A percentile compares a stretch with the other conserved stretches of the same genome.
These are phyloP conservation scores for Manis crassicaudata DNA, from an alignment of 2,797 vertebrate genomes.

Conservation along the genomic window DNA sequence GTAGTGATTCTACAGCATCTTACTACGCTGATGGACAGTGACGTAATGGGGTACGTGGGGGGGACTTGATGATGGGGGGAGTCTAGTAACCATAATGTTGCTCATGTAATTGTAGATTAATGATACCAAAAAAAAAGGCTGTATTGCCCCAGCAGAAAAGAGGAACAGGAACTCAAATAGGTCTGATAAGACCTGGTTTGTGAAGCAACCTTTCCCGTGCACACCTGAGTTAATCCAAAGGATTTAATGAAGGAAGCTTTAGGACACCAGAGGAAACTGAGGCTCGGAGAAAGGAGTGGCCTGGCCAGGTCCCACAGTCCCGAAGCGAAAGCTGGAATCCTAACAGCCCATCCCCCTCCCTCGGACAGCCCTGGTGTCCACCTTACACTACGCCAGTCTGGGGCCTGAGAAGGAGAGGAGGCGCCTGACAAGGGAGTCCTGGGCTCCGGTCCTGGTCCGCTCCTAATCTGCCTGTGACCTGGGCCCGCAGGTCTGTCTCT, in stretches of 20 bases:
- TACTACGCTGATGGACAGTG: no score
- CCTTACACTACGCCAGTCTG: background rate
- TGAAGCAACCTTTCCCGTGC: background rate
- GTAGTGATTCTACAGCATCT: no score
- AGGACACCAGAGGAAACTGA: background rate
- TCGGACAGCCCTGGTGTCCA: background rate
- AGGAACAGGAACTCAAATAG: background rate
- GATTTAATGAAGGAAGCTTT: background rate
- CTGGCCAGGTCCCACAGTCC: background rate
- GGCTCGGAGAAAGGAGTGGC: background rate
- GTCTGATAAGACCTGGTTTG: background rate
- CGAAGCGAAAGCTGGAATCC: background rate
- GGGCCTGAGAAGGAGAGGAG: accelerated
- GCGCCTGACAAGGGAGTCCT: background rate
- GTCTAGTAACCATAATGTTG: no score
- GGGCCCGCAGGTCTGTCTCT: background rate
- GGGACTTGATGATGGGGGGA: no score
- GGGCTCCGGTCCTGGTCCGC: background rate
- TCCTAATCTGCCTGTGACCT: background rate
- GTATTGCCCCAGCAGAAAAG: background rate
- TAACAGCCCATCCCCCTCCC: no score
- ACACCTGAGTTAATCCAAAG: background rate
- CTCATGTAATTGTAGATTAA: no score
- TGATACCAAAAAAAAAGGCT: background rate
- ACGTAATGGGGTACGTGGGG: no score